Conservation (phyloP, 2,797 vertebrate genomes). For the Platalea minor region DNA sequence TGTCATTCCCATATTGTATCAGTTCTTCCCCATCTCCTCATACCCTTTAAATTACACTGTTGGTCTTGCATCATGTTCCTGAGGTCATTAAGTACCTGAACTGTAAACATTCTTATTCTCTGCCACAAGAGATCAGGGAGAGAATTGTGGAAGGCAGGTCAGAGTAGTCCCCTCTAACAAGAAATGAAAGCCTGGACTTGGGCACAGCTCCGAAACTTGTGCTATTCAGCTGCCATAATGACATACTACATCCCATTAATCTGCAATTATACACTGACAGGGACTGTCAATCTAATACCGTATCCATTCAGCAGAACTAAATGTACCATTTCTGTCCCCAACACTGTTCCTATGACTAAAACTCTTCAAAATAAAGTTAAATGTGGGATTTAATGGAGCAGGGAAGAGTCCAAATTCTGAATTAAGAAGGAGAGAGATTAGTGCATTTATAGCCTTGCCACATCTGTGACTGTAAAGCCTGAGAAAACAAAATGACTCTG, state of each 20-base stretch:
- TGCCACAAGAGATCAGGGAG: neutral
- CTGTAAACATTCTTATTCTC: constrained; percentile 1
- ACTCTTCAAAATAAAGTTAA: constrained; percentile 42
- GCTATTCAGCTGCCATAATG: constrained; percentile 43
- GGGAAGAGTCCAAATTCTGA: constrained; percentile 7
- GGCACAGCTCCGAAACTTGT: neutral
- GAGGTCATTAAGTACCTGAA: neutral
- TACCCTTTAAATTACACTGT: neutral
- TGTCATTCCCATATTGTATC: neutral
- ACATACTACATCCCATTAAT: constrained; percentile 61
- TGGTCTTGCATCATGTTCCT: neutral
- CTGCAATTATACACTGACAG: constrained; percentile 58
- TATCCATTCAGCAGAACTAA: constrained; percentile 46
- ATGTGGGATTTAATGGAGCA: constrained; percentile 28
- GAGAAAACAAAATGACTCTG: neutral
- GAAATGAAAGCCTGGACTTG: neutral
- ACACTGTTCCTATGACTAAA: neutral
- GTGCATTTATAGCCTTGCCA: neutral
- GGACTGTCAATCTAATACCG: constrained; percentile 46
- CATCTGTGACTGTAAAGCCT: constrained; percentile 31
- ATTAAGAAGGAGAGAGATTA: constrained; percentile 2
- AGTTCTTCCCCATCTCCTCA: neutral
- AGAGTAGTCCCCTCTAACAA: neutral
- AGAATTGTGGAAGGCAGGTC: neutral
- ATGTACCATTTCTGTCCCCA: constrained; percentile 40